Evolutionary conservation across 2,888 invertebrate genomes (phyloP).

Genomic region (Leptinotarsa juncta): DNA sequence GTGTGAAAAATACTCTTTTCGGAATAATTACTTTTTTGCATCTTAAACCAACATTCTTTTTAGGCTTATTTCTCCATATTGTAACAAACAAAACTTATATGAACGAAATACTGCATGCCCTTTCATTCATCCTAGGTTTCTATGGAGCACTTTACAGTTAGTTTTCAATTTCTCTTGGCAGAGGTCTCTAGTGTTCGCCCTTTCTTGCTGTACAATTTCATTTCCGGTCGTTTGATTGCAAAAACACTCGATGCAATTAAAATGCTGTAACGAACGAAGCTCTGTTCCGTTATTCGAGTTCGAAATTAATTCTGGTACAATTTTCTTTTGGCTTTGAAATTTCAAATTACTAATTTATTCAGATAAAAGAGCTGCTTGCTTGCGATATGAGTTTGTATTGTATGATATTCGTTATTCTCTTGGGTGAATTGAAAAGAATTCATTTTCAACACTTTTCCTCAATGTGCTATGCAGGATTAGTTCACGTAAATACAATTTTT

Average conservation of each 20-base stretch:
- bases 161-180: conserved; percentile 6
- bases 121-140: neutral
- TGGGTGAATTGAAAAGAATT: neutral
- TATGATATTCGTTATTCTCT: neutral
- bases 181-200: conserved; percentile 4
- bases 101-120: too few relatives aligned
- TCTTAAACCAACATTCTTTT: too few relatives aligned
- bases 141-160: neutral
- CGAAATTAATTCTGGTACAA: conserved; percentile 9
- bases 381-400: neutral
- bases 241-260: conserved; percentile 19
- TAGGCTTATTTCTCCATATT: neutral
- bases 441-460: neutral
- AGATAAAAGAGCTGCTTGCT: neutral
- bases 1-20: too few relatives aligned
- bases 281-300: neutral
- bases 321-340: conserved; percentile 13
- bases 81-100: neutral
- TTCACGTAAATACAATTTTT: neutral
- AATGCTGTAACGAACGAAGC: neutral
- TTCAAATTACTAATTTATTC: conserved; percentile 10
- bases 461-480: neutral
- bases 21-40: too few relatives aligned
- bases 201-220: conserved; percentile 13
- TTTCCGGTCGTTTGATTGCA: conserved; percentile 12